Percentiles rank a stretch among this genome's conserved stretches.
phyloP scores from a whole-genome alignment of 2,888 invertebrate genomes.

The Diplazon laetatorius region DNA sequence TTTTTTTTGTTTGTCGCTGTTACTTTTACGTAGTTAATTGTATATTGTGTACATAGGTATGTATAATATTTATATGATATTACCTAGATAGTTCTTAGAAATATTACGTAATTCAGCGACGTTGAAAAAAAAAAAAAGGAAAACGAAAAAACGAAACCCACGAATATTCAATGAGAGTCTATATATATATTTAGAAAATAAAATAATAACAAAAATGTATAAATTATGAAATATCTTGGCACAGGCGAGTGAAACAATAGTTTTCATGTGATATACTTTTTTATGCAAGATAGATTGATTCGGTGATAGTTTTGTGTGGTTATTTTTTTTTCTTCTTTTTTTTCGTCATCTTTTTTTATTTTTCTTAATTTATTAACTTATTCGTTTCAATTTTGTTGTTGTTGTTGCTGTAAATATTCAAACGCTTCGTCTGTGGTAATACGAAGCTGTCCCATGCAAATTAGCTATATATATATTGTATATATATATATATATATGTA shows the following conservation, averaged over 20 bases:
- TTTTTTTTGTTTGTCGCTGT: constrained; percentile 42
- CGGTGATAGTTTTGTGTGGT: constrained; percentile 40
- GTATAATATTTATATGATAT: constrained; percentile 65
- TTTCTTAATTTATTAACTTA: too few relatives aligned
- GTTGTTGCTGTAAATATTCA: constrained; percentile 44
- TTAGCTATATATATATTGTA: constrained; percentile 33
- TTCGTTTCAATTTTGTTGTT: too few relatives aligned
- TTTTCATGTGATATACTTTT: constrained; percentile 7
- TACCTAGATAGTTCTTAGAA: constrained; percentile 66
- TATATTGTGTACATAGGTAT: constrained; percentile 68
- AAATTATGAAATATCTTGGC: constrained; percentile 59
- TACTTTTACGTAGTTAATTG: constrained; percentile 62
- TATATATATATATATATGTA: too few relatives aligned
- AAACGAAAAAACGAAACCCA: too few relatives aligned
- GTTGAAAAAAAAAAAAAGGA: too few relatives aligned
- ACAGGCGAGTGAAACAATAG: constrained; percentile 60
- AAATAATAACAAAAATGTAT: too few relatives aligned
- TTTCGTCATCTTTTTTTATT: too few relatives aligned
- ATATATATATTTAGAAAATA: too few relatives aligned
- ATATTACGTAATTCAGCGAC: constrained; percentile 60
- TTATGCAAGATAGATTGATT: constrained; percentile 54
- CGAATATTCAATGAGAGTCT: constrained; percentile 42
- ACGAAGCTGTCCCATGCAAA: constrained; percentile 51
- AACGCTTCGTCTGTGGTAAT: constrained; percentile 40
- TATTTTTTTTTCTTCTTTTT: constrained; percentile 8